A percentile compares a stretch with the other conserved stretches of the same genome.
phyloP scores from a whole-genome alignment of 2,888 invertebrate species.

The Ormyrus thymus region DNA sequence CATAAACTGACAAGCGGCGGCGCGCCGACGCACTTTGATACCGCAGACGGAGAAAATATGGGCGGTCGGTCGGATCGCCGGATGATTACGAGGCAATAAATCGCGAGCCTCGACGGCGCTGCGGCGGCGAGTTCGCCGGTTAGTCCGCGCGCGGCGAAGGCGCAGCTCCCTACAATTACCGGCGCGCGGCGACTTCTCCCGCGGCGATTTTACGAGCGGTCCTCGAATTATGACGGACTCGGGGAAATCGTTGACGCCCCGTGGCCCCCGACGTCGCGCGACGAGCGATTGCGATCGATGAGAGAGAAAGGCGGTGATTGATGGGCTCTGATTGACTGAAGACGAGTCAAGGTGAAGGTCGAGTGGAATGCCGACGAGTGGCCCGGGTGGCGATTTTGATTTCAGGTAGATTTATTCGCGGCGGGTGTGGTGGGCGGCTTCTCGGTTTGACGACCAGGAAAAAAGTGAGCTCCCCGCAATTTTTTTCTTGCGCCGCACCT shows the following conservation, averaged over 20 bases:
- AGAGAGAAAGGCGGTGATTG: too few relatives aligned
- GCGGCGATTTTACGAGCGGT: not conserved
- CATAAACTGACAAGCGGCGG: not conserved
- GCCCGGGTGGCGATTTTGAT: too few relatives aligned
- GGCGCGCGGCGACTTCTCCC: constrained; percentile 1
- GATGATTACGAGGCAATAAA: constrained; percentile 69
- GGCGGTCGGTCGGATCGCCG: constrained; percentile 51
- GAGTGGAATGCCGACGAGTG: too few relatives aligned
- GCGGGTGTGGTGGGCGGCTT: too few relatives aligned
- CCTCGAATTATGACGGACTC: constrained; percentile 31
- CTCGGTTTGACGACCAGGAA: too few relatives aligned
- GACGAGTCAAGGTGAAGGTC: too few relatives aligned
- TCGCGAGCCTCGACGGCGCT: constrained; percentile 53
- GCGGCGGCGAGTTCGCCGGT: constrained; percentile 38
- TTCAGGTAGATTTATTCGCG: too few relatives aligned
- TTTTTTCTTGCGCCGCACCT: too few relatives aligned
- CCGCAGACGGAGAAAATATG: constrained; percentile 58
- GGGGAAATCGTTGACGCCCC: constrained; percentile 1
- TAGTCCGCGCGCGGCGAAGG: constrained; percentile 37
- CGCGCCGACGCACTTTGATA: not conserved
- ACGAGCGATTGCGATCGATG: not conserved
- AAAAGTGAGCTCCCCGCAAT: too few relatives aligned
- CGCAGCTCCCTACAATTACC: constrained; percentile 44
- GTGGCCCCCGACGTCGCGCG: constrained; percentile 1
- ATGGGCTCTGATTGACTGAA: too few relatives aligned